A percentile compares a stretch with the other conserved stretches of the same genome.
Conservation (phyloP, 2,888 invertebrate genomes). For the Hesperia comma region DNA sequence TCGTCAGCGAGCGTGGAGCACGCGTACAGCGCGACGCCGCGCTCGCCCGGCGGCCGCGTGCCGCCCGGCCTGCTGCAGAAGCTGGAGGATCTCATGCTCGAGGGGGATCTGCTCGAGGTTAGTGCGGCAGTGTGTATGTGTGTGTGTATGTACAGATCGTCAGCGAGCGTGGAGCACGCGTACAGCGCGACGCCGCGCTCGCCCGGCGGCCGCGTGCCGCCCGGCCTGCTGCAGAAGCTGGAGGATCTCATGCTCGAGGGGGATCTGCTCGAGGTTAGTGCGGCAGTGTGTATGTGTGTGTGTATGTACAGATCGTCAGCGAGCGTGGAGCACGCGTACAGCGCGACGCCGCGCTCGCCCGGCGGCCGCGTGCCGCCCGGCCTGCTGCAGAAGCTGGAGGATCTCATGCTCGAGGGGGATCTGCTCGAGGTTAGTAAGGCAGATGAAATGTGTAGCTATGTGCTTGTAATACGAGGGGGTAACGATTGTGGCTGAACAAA, state of each 20-base stretch:
- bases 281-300: no score
- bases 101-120: constrained; percentile 94
- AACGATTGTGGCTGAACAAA: no score
- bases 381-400: constrained; percentile 85
- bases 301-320: constrained; percentile 70
- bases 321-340: constrained; percentile 90
- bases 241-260: constrained; percentile 96
- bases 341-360: constrained; percentile 76
- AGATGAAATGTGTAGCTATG: no score
- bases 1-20: constrained; percentile 87
- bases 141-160: constrained; percentile 61
- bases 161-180: constrained; percentile 88
- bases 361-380: constrained; percentile 58
- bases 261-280: constrained; percentile 90
- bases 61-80: constrained; percentile 66
- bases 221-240: constrained; percentile 75
- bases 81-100: constrained; percentile 94
- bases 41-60: constrained; percentile 56
- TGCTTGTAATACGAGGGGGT: no score
- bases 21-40: constrained; percentile 88
- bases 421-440: constrained; percentile 89
- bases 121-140: no score
- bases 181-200: constrained; percentile 86
- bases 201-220: constrained; percentile 56
- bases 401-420: constrained; percentile 96